Percentiles rank a stretch among this genome's conserved stretches.
These are phyloP conservation scores for Lucilia cuprina DNA, from an alignment of 1,140 invertebrate species.

Conservation along the genomic window DNA sequence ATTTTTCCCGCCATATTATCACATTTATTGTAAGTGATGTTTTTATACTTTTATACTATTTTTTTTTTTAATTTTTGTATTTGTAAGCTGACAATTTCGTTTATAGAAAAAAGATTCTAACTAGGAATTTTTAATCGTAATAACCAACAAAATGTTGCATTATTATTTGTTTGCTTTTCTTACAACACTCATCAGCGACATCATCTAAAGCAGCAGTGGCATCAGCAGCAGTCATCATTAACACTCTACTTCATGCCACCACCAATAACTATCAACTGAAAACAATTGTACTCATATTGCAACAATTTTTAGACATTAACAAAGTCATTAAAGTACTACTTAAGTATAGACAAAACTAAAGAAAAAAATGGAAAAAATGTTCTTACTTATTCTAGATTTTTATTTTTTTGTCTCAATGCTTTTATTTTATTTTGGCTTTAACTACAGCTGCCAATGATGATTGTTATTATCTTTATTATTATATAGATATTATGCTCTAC, in stretches of 20 bases:
- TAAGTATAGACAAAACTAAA: too few species aligned
- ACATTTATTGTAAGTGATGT: not conserved
- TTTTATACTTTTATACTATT: not conserved
- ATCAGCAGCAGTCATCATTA: not conserved
- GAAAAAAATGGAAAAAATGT: too few species aligned
- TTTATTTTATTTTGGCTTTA: not conserved
- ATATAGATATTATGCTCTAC: not conserved
- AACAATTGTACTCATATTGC: not conserved
- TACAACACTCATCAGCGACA: not conserved
- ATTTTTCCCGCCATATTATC: not conserved
- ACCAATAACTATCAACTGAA: not conserved
- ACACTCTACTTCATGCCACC: not conserved
- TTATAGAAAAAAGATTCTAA: not conserved
- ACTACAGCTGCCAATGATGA: not conserved
- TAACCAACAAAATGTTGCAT: not conserved
- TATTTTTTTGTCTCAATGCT: not conserved
- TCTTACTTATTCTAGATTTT: not conserved
- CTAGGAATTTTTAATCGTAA: not conserved
- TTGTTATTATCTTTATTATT: not conserved
- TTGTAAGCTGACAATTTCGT: not conserved
- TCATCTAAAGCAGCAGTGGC: not conserved
- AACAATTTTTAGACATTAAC: too few species aligned
- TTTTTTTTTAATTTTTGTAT: not conserved
- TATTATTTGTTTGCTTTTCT: not conserved
- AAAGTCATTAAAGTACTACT: too few species aligned